Base-by-base conservation (phyloP, 2,888 invertebrate species). In the Chrysotoxum bicinctum region DNA sequence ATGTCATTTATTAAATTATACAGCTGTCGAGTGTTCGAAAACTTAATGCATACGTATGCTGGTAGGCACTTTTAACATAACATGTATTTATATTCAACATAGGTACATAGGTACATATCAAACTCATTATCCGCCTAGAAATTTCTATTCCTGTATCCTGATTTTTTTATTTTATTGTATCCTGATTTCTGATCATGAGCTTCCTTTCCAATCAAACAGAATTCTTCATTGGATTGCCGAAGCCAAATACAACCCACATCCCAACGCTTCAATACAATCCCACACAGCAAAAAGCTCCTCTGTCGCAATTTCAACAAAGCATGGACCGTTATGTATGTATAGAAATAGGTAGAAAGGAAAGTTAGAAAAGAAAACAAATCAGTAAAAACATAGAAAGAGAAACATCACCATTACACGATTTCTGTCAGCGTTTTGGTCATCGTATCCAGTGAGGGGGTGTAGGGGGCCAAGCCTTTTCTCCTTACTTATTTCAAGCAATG, bases 331-430 rank as follows among this genome's bases (percentile, higher is more conserved):
- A 5, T 8, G 2, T 7, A 19, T 12, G 23, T 23, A 6, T 23
- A 4, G 21, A 50, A 3, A 23, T 3, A 50, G 2, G 14, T 26
- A 62, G 10, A 62, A 26, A n/a, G 1, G n/a, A 60, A 60, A 60
- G 19, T n/a, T 60, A 14, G n/a, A 26, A 40, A 16, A 12, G 43
- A 43, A 62, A 43, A 62, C 16, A 62, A 40, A 60, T 37, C 43
- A 10, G n/a, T 23, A 62, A 43, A 62, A 62, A 26, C 43, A 62
- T 62, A 62, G 62, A 62, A 62, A 26, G 56, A 58, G 56, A 35
- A 58, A 21, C 35, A 21, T 35, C 14, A 58, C 35, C 16, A 62
- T 12, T 7, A 4, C 7, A 19, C n/a, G 37, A 16, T 43, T 45
- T 62, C 16, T 16, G 16, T 19, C 19, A 5, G 23, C 0, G 10